Conservation (phyloP, 2,113 vertebrate species). For the Atlantisia rogersi region DNA sequence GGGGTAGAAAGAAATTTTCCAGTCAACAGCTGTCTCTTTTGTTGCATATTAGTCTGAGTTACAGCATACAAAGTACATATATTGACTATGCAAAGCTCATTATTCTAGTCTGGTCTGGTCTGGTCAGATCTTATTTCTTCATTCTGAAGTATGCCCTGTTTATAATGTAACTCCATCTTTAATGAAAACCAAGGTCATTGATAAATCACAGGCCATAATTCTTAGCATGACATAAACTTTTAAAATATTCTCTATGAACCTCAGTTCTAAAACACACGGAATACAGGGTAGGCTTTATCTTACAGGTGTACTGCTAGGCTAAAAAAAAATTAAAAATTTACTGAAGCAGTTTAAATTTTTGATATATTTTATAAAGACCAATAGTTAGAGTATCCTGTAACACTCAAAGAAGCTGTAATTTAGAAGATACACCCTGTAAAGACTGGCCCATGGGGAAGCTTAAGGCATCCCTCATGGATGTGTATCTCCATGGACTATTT, state of each 20-base stretch:
- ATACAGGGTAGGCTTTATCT: background rate
- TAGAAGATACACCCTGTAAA: background rate
- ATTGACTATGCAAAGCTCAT: background rate
- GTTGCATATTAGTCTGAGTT: background rate
- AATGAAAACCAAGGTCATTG: background rate
- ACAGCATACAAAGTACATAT: background rate
- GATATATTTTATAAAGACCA: background rate
- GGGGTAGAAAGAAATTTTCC: background rate
- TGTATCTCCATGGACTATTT: background rate
- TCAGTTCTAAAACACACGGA: background rate
- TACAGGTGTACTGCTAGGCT: background rate
- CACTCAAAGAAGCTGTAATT: background rate
- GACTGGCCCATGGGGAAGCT: background rate
- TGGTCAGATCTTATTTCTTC: background rate
- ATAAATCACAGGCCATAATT: background rate
- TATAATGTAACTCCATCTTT: background rate
- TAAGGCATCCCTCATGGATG: background rate
- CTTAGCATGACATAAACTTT: background rate
- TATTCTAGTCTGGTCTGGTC: background rate
- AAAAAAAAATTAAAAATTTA: background rate
- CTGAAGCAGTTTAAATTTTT: background rate
- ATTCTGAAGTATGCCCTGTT: background rate
- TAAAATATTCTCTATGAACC: background rate
- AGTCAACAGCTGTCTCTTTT: background rate
- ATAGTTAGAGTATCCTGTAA: background rate